Conservation (phyloP, 2,888 invertebrate genomes). For the Caenorhabditis sp. region DNA sequence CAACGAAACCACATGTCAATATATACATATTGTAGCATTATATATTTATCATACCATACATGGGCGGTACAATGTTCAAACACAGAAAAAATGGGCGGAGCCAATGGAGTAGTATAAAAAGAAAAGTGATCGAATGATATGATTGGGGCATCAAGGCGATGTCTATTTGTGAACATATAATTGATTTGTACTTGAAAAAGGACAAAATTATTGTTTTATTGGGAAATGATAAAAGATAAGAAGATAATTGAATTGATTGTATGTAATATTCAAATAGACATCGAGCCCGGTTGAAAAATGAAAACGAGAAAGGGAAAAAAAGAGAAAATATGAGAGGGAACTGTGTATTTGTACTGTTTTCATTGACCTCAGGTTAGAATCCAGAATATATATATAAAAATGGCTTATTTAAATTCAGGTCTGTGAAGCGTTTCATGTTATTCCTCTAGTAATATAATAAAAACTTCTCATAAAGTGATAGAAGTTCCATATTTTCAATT, state of each 20-base stretch:
- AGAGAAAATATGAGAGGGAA: not conserved
- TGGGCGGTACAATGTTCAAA: conserved; percentile 1
- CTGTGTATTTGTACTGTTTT: too few species aligned
- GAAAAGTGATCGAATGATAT: not conserved
- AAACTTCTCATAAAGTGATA: too few species aligned
- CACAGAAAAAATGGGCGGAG: conserved; percentile 3
- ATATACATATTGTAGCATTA: not conserved
- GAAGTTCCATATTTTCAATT: too few species aligned
- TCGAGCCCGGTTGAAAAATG: conserved; percentile 1
- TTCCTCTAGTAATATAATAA: too few species aligned
- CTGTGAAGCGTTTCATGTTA: too few species aligned
- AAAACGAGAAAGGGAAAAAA: not conserved
- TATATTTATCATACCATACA: not conserved
- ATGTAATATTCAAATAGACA: conserved; percentile 2
- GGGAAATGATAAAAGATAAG: not conserved
- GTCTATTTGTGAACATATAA: conserved; percentile 7
- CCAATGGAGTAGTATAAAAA: not conserved
- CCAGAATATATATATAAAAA: too few species aligned
- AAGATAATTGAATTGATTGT: not conserved
- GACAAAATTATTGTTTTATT: not conserved
- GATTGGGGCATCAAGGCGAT: conserved; percentile 10
- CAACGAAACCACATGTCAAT: not conserved
- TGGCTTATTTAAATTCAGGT: too few species aligned
- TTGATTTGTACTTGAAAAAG: not conserved
- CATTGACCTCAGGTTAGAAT: too few species aligned